Base-by-base conservation (phyloP, 92 coral and sea anemone genomes). In the Hydrozoanthus gracilis region DNA sequence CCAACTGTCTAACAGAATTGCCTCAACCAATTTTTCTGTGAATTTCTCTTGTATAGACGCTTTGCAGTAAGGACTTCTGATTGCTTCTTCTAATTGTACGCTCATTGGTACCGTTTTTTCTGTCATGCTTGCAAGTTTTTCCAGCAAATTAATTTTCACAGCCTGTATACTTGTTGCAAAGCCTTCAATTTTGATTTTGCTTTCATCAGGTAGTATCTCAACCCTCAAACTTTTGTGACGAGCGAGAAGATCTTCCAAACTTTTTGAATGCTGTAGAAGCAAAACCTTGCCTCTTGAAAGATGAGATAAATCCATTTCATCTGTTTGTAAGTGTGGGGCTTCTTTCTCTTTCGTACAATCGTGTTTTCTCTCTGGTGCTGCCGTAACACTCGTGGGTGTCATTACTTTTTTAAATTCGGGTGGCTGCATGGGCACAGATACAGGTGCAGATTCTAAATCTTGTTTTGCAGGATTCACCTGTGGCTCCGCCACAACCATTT, bases 401-500 rank as follows among this genome's bases (percentile, higher is more conserved):
- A 13, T n/a, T 12, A 11, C 51, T 47, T 73, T 35, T 14, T 73
- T 73, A 16, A 14, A 20, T 15, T 73, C 77, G 45, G 17, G 4
- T 15, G 15, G 18, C n/a, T 44, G 7, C 20, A 47, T 35, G 3
- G 69, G 8, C n/a, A 64, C 69, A 73, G 77, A 17, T 73, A 54
- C 56, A 5, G 39, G 77, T 0, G 86, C 15, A n/a, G 13, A 55
- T 73, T 86, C 82, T 7, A 83, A 77, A 10, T 86, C 78, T 15
- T 73, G 77, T 20, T 73, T 35, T 45, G 16, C 56, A 12, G 47
- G 9, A 47, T 51, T 16, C 15, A 46, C 78, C 17, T 87, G 82
- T 16, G 90, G 74, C 5, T 18, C 78, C 44, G 70, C 27, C 44
- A 67, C 83, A 48, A 89, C 7, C 10, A 58, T 82, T 17, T 76